These are phyloP conservation scores for Myiozetetes cayanensis DNA, from an alignment of 2,113 vertebrate genomes.

Conservation along the genomic window DNA sequence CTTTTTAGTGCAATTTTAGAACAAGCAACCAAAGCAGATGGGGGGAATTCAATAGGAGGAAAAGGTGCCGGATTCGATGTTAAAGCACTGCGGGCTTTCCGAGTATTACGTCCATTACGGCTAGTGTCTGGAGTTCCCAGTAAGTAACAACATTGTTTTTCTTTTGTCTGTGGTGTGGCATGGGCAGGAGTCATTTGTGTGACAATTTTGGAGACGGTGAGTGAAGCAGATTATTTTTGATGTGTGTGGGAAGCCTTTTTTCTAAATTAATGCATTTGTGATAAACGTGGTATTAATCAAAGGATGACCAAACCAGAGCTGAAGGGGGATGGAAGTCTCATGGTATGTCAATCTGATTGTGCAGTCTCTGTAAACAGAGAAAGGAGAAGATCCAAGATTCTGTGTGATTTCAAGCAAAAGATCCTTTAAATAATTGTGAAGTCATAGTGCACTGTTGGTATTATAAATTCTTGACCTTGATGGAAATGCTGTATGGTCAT, in stretches of 20 bases:
- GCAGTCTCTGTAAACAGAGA: not conserved
- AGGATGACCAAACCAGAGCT: not conserved
- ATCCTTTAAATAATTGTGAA: not conserved
- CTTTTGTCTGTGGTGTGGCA: not conserved
- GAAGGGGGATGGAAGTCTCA: not conserved
- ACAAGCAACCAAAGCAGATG: constrained; percentile 97
- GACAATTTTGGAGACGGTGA: not conserved
- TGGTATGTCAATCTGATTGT: not conserved
- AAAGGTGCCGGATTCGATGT: constrained; percentile 97
- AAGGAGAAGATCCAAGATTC: not conserved
- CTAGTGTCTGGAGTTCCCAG: constrained; percentile 98
- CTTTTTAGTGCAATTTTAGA: constrained; percentile 99
- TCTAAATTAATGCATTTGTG: not conserved
- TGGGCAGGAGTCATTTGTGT: not conserved
- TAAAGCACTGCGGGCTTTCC: constrained; percentile 95
- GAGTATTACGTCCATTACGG: constrained; percentile 91
- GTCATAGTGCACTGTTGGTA: not conserved
- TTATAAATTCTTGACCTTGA: not conserved
- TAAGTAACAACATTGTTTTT: constrained; percentile 73
- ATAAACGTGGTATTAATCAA: not conserved
- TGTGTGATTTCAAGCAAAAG: not conserved
- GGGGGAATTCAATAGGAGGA: constrained; percentile 91
- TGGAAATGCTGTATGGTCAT: not conserved
- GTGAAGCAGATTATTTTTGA: not conserved
- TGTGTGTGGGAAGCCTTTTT: not conserved